Percentiles rank a stretch among this genome's conserved stretches.
phyloP scores from a whole-genome alignment of 1,140 invertebrate genomes.

The Leptonema lineaticorne region DNA sequence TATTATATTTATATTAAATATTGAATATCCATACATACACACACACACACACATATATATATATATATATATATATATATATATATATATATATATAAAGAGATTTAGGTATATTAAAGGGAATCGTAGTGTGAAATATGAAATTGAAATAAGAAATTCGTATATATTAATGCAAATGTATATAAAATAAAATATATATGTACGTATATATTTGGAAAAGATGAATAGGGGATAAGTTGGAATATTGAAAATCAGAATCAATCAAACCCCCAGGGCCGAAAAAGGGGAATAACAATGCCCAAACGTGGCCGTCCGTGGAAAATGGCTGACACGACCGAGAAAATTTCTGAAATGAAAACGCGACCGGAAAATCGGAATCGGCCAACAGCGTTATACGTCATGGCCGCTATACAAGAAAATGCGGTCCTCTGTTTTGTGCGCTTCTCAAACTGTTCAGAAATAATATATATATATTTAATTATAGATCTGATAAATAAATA shows the following conservation, averaged over 20 bases:
- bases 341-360: slow-evolving; percentile 34
- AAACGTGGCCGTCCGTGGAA: slow-evolving; percentile 15
- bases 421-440: background rate
- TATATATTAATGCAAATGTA: no score
- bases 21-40: no score
- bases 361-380: slow-evolving; percentile 32
- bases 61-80: no score
- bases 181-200: no score
- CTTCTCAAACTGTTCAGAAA: slow-evolving; percentile 8
- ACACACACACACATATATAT: no score
- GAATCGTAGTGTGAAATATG: no score
- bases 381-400: slow-evolving; percentile 27
- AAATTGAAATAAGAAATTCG: no score
- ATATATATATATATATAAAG: no score
- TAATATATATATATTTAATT: no score
- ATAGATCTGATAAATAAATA: no score
- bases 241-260: slow-evolving; percentile 42
- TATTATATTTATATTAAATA: no score
- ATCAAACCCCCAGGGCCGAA: slow-evolving; percentile 33
- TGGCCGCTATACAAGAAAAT: slow-evolving; percentile 11
- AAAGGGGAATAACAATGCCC: slow-evolving; percentile 32
- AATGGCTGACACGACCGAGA: slow-evolving; percentile 27
- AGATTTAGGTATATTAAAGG: no score
- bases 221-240: slow-evolving; percentile 16
- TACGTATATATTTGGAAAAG: background rate